These are phyloP conservation scores for Trematocara marginatum DNA, from an alignment of 2,113 vertebrate genomes.

Conservation along the genomic window DNA sequence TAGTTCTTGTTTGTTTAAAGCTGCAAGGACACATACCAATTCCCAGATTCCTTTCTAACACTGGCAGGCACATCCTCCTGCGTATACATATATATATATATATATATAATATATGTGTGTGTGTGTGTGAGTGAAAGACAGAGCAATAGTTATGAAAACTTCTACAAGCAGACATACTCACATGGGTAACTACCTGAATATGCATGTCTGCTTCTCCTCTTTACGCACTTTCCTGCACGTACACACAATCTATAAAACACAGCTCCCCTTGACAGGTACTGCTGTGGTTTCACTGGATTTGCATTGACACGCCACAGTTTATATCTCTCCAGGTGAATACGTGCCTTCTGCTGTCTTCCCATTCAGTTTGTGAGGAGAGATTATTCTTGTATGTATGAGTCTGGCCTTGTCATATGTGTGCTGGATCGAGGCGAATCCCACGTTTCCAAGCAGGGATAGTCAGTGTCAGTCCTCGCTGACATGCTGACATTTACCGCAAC, in stretches of 20 bases:
- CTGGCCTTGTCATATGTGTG: conserved; percentile 29
- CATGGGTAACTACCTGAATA: background rate
- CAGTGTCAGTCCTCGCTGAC: conserved; percentile 40
- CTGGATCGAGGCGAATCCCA: background rate
- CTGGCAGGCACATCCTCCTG: background rate
- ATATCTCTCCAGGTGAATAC: background rate
- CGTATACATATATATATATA: background rate
- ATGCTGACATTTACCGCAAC: conserved; percentile 55
- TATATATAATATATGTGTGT: background rate
- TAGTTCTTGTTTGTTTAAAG: background rate
- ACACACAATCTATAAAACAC: background rate
- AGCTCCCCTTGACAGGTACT: background rate
- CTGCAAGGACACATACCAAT: background rate
- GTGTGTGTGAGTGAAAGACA: background rate
- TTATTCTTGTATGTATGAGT: background rate
- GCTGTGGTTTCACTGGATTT: background rate
- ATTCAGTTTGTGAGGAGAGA: background rate
- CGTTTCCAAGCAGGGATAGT: background rate
- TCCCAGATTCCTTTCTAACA: background rate
- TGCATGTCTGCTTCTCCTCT: background rate
- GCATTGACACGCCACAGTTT: background rate
- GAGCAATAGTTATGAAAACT: background rate
- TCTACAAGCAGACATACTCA: background rate
- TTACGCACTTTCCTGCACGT: background rate
- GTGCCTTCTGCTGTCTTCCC: background rate